Evolutionary conservation across 2,113 vertebrate species (phyloP).

Genomic region (Rana temporaria): DNA sequence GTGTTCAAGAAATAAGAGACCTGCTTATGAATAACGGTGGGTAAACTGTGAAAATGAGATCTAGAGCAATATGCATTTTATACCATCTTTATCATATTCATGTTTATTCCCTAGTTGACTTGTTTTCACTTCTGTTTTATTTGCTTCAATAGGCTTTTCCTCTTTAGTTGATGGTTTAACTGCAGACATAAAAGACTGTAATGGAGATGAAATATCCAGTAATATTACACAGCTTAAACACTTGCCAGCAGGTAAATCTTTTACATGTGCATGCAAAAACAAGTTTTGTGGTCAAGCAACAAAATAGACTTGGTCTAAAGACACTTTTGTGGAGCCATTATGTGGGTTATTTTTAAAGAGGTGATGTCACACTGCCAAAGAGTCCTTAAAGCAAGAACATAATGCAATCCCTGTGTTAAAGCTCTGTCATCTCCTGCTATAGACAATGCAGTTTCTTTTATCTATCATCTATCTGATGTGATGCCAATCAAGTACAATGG

Average conservation of each 20-base stretch:
- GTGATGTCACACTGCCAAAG: no score
- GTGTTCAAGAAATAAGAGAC: not conserved
- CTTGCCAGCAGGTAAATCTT: conserved; percentile 19
- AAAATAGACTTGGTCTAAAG: no score
- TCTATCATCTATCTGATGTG: no score
- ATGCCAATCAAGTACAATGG: no score
- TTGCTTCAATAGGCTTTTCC: not conserved
- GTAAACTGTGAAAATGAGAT: not conserved
- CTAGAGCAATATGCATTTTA: not conserved
- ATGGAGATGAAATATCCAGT: not conserved
- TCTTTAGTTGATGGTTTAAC: not conserved
- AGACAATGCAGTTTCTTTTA: no score
- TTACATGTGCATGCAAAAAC: not conserved
- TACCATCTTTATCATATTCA: not conserved
- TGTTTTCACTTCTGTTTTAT: not conserved
- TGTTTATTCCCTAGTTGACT: not conserved
- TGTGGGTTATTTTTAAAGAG: no score
- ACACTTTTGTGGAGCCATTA: no score
- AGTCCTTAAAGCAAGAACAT: no score
- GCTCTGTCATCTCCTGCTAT: no score
- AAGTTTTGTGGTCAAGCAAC: not conserved
- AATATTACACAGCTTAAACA: conserved; percentile 29
- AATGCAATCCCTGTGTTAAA: no score
- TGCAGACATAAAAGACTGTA: not conserved
- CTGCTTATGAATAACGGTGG: conserved; percentile 11